Evolutionary conservation across 2,113 vertebrate species (phyloP).

Genomic region (Podarcis cretensis): DNA sequence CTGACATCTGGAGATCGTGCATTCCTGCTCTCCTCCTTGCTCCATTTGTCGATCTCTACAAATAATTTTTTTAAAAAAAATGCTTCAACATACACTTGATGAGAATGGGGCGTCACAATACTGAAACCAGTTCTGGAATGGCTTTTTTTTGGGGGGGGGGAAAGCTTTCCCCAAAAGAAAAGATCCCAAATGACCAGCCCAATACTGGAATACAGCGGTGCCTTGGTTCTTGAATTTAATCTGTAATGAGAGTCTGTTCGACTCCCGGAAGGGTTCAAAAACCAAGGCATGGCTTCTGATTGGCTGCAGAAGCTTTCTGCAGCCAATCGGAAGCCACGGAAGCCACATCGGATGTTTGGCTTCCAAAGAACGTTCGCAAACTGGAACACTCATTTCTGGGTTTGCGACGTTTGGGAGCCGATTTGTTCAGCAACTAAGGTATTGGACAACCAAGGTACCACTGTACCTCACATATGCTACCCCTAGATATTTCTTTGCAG

Average conservation of each 20-base stretch:
- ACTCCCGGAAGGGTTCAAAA: no score
- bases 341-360: no score
- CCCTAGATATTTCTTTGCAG: not conserved
- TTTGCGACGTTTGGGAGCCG: no score
- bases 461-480: not conserved
- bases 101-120: not conserved
- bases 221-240: no score
- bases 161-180: not conserved
- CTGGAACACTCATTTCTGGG: no score
- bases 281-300: no score
- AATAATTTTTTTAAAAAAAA: not conserved
- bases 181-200: not conserved
- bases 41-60: not conserved
- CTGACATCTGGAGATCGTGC: not conserved
- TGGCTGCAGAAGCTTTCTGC: no score
- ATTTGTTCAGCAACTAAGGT: no score
- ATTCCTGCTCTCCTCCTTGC: not conserved
- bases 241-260: no score
- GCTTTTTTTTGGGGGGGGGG: not conserved
- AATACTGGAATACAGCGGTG: not conserved
- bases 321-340: no score
- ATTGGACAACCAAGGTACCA: no score
- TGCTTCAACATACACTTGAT: not conserved
- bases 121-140: not conserved
- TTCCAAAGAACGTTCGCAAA: no score